phyloP scores from a whole-genome alignment of 2,113 vertebrate species.

The Lasiurus borealis region DNA sequence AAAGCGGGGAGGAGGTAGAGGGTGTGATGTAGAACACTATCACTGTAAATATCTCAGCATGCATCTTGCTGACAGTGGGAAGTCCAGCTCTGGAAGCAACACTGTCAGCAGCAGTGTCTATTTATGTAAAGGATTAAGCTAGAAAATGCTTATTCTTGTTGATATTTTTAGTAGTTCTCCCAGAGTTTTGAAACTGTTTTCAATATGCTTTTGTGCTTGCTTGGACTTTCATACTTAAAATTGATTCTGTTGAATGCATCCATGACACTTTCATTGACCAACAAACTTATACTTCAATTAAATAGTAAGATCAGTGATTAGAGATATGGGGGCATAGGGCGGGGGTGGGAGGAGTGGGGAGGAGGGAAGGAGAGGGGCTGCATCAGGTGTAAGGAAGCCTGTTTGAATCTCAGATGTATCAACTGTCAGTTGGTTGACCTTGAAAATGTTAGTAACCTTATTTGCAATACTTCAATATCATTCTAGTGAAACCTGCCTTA shows the following conservation, averaged over 20 bases:
- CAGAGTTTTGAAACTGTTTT: slow-evolving; percentile 75
- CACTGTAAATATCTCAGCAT: slow-evolving; percentile 77
- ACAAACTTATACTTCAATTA: background rate
- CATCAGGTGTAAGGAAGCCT: background rate
- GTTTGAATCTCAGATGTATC: background rate
- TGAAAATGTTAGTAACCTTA: background rate
- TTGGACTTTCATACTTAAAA: slow-evolving; percentile 37
- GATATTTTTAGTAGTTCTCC: slow-evolving; percentile 80
- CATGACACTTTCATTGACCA: background rate
- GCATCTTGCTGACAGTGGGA: slow-evolving; percentile 81
- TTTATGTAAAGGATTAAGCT: slow-evolving; percentile 80
- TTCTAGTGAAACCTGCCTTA: background rate
- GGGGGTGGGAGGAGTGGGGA: too few relatives aligned
- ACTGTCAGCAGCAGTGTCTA: slow-evolving; percentile 80
- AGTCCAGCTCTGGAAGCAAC: slow-evolving; percentile 79
- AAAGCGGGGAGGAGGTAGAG: slow-evolving; percentile 48
- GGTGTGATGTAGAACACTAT: slow-evolving; percentile 64
- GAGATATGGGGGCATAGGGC: background rate
- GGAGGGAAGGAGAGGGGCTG: too few relatives aligned
- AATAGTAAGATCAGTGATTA: background rate
- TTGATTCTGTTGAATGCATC: slow-evolving; percentile 2
- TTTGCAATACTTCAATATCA: background rate
- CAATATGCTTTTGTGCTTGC: slow-evolving; percentile 53
- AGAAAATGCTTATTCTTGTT: slow-evolving; percentile 82
- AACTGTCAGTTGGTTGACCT: background rate